Evolutionary conservation across 2,888 invertebrate genomes (phyloP).

Genomic region (Cerceris rybyensis): DNA sequence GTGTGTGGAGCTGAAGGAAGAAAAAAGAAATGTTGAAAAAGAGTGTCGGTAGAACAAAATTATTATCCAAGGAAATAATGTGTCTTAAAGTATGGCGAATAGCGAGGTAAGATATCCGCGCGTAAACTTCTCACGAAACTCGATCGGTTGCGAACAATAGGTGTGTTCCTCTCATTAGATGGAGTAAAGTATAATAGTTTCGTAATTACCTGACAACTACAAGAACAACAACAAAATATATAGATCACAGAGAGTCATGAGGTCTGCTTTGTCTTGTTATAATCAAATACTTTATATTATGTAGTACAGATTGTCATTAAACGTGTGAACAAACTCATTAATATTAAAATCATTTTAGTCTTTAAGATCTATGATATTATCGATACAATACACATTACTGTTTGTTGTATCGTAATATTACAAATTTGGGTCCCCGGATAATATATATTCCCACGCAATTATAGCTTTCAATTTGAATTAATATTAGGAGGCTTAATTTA

Average conservation of each 20-base stretch:
- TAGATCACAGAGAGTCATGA: constrained; percentile 63
- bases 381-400: background rate
- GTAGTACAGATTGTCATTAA: constrained; percentile 69
- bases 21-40: constrained; percentile 18
- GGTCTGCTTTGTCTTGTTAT: constrained; percentile 67
- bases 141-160: constrained; percentile 60
- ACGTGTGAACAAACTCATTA: constrained; percentile 63
- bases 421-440: background rate
- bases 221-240: constrained; percentile 37
- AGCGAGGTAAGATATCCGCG: constrained; percentile 41
- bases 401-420: background rate
- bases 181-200: constrained; percentile 64
- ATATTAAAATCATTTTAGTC: constrained; percentile 47
- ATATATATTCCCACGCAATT: too few species aligned
- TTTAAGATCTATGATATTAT: background rate
- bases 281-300: constrained; percentile 70
- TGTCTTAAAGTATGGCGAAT: constrained; percentile 64
- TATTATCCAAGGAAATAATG: constrained; percentile 64
- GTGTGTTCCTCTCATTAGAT: constrained; percentile 65
- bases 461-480: too few species aligned
- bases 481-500: too few species aligned
- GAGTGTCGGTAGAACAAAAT: constrained; percentile 38
- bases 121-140: constrained; percentile 48
- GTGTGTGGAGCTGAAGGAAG: constrained; percentile 11
- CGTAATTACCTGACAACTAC: constrained; percentile 55